Evolutionary conservation across 2,888 invertebrate genomes (phyloP).

Genomic region (Chrysodeixis includens): DNA sequence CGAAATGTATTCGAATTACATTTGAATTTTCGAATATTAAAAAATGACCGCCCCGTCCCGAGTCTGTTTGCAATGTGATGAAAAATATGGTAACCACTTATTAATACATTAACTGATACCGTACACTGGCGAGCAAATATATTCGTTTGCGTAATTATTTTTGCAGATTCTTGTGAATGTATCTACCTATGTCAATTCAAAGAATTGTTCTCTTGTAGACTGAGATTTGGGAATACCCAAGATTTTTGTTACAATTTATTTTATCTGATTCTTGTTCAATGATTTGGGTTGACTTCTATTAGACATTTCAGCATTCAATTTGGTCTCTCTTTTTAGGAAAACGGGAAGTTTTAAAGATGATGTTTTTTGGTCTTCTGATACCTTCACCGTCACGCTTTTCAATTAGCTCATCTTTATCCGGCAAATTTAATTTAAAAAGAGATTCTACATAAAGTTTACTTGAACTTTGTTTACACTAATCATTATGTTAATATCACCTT

Average conservation of each 20-base stretch:
- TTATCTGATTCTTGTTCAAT: too few relatives aligned
- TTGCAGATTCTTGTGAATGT: constrained; percentile 5
- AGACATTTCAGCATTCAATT: too few relatives aligned
- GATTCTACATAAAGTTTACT: neutral
- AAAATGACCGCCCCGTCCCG: constrained; percentile 43
- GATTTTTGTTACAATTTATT: neutral
- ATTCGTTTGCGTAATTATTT: constrained; percentile 26
- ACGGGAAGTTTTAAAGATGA: too few relatives aligned
- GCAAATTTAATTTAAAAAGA: neutral
- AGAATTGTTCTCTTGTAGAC: neutral
- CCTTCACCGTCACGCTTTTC: too few relatives aligned
- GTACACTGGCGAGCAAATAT: constrained; percentile 30
- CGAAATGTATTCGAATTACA: constrained; percentile 6
- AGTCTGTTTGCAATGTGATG: constrained; percentile 46
- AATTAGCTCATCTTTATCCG: neutral
- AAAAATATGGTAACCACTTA: constrained; percentile 44
- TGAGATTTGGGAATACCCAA: neutral
- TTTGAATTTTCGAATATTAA: constrained; percentile 15
- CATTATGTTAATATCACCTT: neutral
- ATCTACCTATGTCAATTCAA: neutral
- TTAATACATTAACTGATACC: constrained; percentile 49
- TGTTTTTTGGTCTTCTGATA: too few relatives aligned
- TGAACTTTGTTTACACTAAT: neutral
- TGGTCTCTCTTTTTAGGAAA: too few relatives aligned
- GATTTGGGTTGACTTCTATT: too few relatives aligned